Conservation (phyloP, 1,140 invertebrate species). For the Euglossa dilemma region DNA sequence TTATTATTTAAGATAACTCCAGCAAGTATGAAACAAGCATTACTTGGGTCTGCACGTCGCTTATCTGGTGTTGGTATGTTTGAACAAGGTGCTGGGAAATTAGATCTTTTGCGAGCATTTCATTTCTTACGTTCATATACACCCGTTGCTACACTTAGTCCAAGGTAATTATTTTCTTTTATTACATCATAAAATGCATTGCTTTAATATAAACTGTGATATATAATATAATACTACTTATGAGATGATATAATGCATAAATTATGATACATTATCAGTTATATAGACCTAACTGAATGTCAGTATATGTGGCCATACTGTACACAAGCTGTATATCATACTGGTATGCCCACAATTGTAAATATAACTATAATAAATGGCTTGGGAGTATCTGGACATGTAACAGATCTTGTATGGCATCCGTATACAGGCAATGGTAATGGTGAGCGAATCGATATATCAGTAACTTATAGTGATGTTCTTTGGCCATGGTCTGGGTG, state of each 20-base stretch:
- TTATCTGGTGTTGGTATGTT: constrained; percentile 96
- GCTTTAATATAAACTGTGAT: constrained; percentile 34
- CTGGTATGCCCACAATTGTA: constrained; percentile 92
- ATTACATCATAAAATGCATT: not conserved
- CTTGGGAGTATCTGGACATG: constrained; percentile 92
- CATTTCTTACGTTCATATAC: constrained; percentile 77
- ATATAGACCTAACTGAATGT: constrained; percentile 96
- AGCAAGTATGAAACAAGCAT: constrained; percentile 96
- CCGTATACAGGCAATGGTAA: constrained; percentile 89
- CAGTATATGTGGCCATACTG: constrained; percentile 99
- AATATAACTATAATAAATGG: constrained; percentile 96
- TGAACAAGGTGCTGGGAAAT: constrained; percentile 97
- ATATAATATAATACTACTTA: constrained; percentile 3
- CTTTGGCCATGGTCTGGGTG: constrained; percentile 99
- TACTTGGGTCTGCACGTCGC: constrained; percentile 93
- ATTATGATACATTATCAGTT: constrained; percentile 81
- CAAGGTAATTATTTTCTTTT: constrained; percentile 80
- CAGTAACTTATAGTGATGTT: constrained; percentile 90
- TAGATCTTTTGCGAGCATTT: constrained; percentile 89
- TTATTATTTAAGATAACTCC: constrained; percentile 88
- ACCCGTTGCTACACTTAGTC: constrained; percentile 81
- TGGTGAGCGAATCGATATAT: constrained; percentile 88
- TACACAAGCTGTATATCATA: constrained; percentile 95
- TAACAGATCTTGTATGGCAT: constrained; percentile 88
- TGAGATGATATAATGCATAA: not conserved